Base-by-base conservation (phyloP, 2,888 invertebrate genomes). In the Mechanitis messenoides region DNA sequence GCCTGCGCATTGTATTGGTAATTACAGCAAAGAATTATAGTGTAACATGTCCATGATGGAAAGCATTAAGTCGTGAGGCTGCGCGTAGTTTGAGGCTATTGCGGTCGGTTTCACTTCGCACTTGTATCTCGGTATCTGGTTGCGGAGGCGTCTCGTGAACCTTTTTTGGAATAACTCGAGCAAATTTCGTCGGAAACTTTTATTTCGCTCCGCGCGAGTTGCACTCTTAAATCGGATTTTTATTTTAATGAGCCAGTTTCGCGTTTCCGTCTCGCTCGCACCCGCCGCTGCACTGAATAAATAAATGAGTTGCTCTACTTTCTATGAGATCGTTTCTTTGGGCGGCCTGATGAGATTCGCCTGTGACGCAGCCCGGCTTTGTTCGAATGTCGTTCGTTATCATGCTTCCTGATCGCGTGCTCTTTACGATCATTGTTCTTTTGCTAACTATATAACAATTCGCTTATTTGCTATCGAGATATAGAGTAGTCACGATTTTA, bases 131-230 rank as follows among this genome's bases (percentile, higher is more conserved):
- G 76, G 75, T 77, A 85, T 86, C 86, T 80, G 75, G 79, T 74
- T 71, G 78, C 74, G 75, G 80, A 84, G 85, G 87, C 86, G 85
- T 84, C 85, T 76, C 82, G 79, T 78, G 75, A 77, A 75, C 87
- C 87, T 87, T 88, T 87, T 89, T 87, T 87, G 88, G 87, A 83
- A 81, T 88, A 89, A 88, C 85, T 87, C 88, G 88, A 88, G 89
- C 89, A 89, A 89, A 88, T 83, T 89, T 89, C 79, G 81, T 80
- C 76, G 84, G 80, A 82, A 85, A 86, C 81, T 86, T 89, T 88
- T 87, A 88, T 87, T 85, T 85, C 72, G 74, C 80, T 82, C 78
- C 80, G 83, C 81, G 83, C 84, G 78, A 79, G 81, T 78, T 87
- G 86, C 85, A 87, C 87, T 89, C 86, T 74, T 83, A 86, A 84